phyloP scores from a whole-genome alignment of 2,797 vertebrate genomes.

The Rhynchonycteris naso region DNA sequence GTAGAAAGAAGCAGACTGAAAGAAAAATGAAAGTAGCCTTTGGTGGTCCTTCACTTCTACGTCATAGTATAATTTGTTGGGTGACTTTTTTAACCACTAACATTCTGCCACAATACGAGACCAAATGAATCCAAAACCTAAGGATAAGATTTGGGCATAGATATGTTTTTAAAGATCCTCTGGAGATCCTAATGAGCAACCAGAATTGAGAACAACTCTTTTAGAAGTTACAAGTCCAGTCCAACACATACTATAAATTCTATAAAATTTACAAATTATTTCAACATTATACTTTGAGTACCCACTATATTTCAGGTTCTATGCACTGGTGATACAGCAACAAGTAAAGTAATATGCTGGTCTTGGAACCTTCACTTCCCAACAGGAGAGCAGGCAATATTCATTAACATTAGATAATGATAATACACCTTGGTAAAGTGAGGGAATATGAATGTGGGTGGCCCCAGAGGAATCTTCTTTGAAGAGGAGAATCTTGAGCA shows the following conservation, averaged over 20 bases:
- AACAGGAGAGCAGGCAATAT: not conserved
- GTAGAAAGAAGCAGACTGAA: not conserved
- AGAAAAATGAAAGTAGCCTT: not conserved
- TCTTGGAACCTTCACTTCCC: not conserved
- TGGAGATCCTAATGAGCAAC: not conserved
- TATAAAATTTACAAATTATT: not conserved
- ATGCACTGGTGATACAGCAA: not conserved
- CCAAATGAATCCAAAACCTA: not conserved
- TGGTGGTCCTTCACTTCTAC: not conserved
- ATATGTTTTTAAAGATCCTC: not conserved
- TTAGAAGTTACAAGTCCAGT: not conserved
- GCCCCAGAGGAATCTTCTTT: not conserved
- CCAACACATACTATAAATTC: not conserved
- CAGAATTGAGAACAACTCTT: not conserved
- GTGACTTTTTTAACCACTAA: not conserved
- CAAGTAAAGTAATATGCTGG: not conserved
- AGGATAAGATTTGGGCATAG: not conserved
- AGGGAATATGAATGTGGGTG: not conserved
- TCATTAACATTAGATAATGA: not conserved
- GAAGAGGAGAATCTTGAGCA: not conserved
- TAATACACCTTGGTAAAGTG: not conserved
- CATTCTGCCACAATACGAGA: not conserved
- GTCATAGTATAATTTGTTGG: not conserved
- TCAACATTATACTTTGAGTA: not conserved
- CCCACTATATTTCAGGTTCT: not conserved